Evolutionary conservation across 2,888 invertebrate species (phyloP).

Genomic region (Autographa gamma): DNA sequence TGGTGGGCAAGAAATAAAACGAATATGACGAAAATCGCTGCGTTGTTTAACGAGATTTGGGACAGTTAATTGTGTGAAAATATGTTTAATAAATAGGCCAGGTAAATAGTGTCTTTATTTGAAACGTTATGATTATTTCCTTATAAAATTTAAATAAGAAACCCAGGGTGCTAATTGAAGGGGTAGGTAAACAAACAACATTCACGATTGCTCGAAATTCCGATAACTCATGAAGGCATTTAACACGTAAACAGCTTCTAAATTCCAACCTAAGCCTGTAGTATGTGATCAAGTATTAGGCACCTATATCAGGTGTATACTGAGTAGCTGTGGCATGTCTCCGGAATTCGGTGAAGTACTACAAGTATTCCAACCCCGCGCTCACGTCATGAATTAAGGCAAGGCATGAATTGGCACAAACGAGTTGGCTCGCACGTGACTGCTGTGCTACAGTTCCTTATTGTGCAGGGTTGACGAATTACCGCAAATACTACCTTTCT

Average conservation of each 20-base stretch:
- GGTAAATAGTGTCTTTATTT: neutral
- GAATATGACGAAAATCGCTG: conserved; percentile 50
- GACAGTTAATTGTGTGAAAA: conserved; percentile 1
- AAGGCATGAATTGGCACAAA: conserved; percentile 69
- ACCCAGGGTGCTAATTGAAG: too few relatives aligned
- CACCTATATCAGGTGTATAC: conserved; percentile 16
- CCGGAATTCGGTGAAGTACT: conserved; percentile 46
- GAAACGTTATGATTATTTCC: too few relatives aligned
- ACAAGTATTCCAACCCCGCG: conserved; percentile 25
- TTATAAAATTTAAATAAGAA: too few relatives aligned
- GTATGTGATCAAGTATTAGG: conserved; percentile 30
- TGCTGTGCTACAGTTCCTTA: conserved; percentile 61
- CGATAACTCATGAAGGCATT: conserved; percentile 31
- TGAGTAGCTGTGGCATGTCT: conserved; percentile 38
- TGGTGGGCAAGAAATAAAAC: conserved; percentile 63
- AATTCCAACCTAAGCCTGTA: conserved; percentile 19
- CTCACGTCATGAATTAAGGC: conserved; percentile 45
- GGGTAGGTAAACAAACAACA: conserved; percentile 10
- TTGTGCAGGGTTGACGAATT: conserved; percentile 58
- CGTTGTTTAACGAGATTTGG: conserved; percentile 34
- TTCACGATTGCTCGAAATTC: conserved; percentile 29
- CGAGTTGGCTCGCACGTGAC: conserved; percentile 69
- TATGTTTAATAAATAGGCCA: neutral
- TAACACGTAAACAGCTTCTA: conserved; percentile 25
- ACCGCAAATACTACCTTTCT: conserved; percentile 16